Evolutionary conservation across 53 echinoderm and acorn worm genomes (phyloP), one percentile per base, ranked within the genome.

Genomic region (Arbacia lixula): DNA sequence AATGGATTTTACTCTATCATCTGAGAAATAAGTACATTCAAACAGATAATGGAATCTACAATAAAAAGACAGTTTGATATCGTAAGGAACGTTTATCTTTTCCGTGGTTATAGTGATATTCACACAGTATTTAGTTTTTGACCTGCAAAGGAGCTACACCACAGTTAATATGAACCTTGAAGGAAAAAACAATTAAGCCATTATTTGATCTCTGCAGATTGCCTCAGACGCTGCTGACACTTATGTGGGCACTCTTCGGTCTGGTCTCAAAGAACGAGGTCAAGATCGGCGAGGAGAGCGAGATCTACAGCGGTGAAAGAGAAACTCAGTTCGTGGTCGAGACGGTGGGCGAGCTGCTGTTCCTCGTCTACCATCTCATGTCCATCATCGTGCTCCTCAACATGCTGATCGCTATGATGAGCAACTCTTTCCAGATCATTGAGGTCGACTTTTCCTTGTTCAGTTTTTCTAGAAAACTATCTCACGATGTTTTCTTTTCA

Each of bases 371-470:
- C 71, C 99, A 99, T 61, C 85, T 99, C 6, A 83, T 94, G 43
- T 89, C 94, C 20, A 99, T 99, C 60, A 87, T 99, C 4, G 94
- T 99, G 28, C 88, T 99, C 1, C 89, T 99, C 38, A 99, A 99
- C 60, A 99, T 99, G 99, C 87, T 99, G 2, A 99, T 99, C 51
- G 99, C 99, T 57, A 99, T 99, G 99, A 99, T 99, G 99, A 99
- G 99, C 49, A 99, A 85, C 72, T 99, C 99, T 1, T 99, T 94
- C 56, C 94, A 99, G 64, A 94, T 82, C 30, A 99, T 99, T 10
- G 93, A 99, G 99, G 99, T 99, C 81, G 52, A 21, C 8, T 14
- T 46, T 46, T 46, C 49, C 14, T 46, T n/a, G n/a, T n/a, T n/a
- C n/a, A n/a, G n/a, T n/a, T n/a, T n/a, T n/a, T n/a, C n/a, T n/a